Conservation (phyloP, 1,140 invertebrate genomes). For the Solenopsis fugax region DNA sequence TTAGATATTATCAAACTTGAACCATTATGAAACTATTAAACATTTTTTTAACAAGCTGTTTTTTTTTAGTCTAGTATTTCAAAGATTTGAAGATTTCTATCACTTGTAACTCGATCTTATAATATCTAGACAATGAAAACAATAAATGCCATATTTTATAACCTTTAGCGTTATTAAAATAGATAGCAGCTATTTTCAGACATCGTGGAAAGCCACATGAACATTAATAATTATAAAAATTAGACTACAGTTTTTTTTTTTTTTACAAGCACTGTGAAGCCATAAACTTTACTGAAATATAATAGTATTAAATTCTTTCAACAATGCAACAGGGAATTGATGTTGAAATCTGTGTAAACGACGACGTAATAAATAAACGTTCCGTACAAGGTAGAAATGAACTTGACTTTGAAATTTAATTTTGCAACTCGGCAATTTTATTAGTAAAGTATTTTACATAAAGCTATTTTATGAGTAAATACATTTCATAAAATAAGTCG, state of each 20-base stretch:
- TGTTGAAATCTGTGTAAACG: neutral
- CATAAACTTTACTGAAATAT: neutral
- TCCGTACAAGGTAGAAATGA: no score
- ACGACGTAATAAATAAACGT: neutral
- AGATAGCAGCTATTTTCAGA: neutral
- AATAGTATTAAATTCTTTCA: neutral
- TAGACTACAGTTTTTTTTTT: neutral
- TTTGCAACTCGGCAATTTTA: neutral
- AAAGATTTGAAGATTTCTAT: neutral
- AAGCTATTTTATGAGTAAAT: neutral
- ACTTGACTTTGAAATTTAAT: neutral
- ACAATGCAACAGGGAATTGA: neutral
- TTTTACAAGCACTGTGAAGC: no score
- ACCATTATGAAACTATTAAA: no score
- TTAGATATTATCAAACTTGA: neutral
- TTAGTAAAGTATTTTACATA: neutral
- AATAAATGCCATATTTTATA: neutral
- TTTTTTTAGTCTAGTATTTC: neutral
- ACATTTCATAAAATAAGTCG: neutral
- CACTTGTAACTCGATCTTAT: neutral
- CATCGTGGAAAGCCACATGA: neutral
- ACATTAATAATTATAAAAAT: conserved; percentile 19
- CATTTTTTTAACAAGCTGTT: neutral
- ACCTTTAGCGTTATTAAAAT: neutral
- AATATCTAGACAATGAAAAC: neutral